Evolutionary conservation across 2,797 vertebrate species (phyloP), one percentile per base, ranked within the genome.

Genomic region (Furcifer pardalis): DNA sequence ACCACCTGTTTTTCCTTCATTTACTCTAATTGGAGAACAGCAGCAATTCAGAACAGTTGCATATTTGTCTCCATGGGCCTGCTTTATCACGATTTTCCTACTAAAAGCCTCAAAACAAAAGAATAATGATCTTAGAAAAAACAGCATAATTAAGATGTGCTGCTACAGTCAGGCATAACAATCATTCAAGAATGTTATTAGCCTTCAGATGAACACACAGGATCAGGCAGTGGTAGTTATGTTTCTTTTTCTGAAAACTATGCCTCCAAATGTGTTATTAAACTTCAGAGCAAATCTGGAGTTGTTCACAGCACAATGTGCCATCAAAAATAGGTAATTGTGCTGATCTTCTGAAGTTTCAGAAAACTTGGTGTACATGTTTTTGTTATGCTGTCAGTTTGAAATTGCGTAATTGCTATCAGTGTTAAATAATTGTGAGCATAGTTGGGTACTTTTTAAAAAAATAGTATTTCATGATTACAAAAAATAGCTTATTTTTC

Each of bases 131-230:
- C 79, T 68, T 79, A 68, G 82, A 77, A 49, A 88, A 89, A 90
- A 92, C n/a, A 84, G 81, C 30, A 63, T 63, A 82, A 82, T 86
- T 79, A 73, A 73, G 79, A 88, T 88, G 72, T 79, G 82, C 37
- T 92, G 66, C 6, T 15, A 4, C 4, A 79, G 35, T 37, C 63
- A 86, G 65, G 81, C 27, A 59, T 3, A 76, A 46, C 59, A 87
- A 46, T 86, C 8, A 19, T 83, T 85, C 83, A 66, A 77, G 52
- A 30, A 25, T 83, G 32, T 77, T 90, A 69, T 35, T 86, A 68
- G 56, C 2, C 65, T 71, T 76, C n/a, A 44, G 23, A 30, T 60
- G 71, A 87, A 32, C 74, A 30, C 5, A 85, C 10, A 81, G 25
- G 27, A 69, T 32, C 66, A 79, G 62, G 44, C 12, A 12, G 25